phyloP scores from a whole-genome alignment of 2,797 vertebrate species.

The Chelmon rostratus region DNA sequence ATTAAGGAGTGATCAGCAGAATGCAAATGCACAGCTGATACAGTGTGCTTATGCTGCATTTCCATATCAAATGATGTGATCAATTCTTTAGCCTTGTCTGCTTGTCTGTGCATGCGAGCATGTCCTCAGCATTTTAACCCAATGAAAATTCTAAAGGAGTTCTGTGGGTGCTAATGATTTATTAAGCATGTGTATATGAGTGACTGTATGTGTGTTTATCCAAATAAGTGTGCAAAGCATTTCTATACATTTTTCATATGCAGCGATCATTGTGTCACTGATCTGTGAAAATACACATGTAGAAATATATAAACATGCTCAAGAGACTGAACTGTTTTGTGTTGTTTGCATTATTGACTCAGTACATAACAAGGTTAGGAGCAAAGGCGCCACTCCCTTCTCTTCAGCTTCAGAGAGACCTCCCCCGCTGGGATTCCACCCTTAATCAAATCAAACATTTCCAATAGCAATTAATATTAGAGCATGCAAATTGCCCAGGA shows the following conservation, averaged over 20 bases:
- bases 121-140: conserved; percentile 20
- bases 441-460: conserved; percentile 78
- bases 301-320: conserved; percentile 29
- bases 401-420: conserved; percentile 29
- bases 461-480: conserved; percentile 77
- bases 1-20: conserved; percentile 71
- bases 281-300: conserved; percentile 13
- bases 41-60: conserved; percentile 52
- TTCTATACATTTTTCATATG: conserved; percentile 8
- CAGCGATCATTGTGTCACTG: background rate
- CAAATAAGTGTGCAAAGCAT: background rate
- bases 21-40: conserved; percentile 58
- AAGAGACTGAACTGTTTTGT: conserved; percentile 5
- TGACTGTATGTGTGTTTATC: background rate
- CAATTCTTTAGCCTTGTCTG: conserved; percentile 54
- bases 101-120: conserved; percentile 13
- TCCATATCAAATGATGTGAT: conserved; percentile 69
- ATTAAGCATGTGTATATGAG: conserved; percentile 13
- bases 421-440: conserved; percentile 46
- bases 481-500: conserved; percentile 66
- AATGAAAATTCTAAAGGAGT: conserved; percentile 1
- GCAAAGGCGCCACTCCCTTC: conserved; percentile 41
- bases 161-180: conserved; percentile 15
- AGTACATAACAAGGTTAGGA: conserved; percentile 59
- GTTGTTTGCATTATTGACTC: conserved; percentile 22